Conservation (phyloP, 2,797 vertebrate species). For the Acrossocheilus fasciatus region DNA sequence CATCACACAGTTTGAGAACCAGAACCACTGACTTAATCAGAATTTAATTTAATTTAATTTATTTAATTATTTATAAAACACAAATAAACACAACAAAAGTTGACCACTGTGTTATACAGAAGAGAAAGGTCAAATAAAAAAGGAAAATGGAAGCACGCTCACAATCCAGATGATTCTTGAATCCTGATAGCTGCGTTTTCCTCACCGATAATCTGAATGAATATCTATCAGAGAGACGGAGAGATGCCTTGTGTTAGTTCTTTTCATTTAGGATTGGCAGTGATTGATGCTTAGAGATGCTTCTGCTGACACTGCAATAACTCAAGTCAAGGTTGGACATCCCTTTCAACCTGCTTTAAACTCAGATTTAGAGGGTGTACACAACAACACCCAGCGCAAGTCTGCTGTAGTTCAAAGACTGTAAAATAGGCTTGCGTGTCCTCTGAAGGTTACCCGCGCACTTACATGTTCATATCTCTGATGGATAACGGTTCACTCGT, state of each 20-base stretch:
- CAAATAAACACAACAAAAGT: background rate
- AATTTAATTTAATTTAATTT: background rate
- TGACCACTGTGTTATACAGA: background rate
- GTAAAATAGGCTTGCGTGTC: slow-evolving; percentile 57
- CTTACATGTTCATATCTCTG: slow-evolving; percentile 14
- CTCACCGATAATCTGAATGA: slow-evolving; percentile 72
- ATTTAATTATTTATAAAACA: background rate
- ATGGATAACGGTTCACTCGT: slow-evolving; percentile 11
- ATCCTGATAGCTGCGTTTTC: slow-evolving; percentile 62
- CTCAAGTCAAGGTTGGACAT: slow-evolving; percentile 69
- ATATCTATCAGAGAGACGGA: slow-evolving; percentile 69
- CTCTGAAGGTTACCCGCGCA: slow-evolving; percentile 29
- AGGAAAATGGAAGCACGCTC: background rate
- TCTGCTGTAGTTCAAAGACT: slow-evolving; percentile 42
- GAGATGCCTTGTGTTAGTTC: slow-evolving; percentile 68
- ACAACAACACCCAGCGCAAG: slow-evolving; percentile 48
- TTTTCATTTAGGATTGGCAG: slow-evolving; percentile 72
- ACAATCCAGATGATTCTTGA: slow-evolving; percentile 41
- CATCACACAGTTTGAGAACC: slow-evolving; percentile 10
- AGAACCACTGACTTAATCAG: background rate
- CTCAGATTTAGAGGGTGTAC: slow-evolving; percentile 65
- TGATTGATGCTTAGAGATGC: slow-evolving; percentile 75
- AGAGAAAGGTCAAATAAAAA: background rate
- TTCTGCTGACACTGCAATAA: slow-evolving; percentile 72
- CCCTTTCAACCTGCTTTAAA: slow-evolving; percentile 71